Base-by-base conservation (phyloP, 2,797 vertebrate species). In the Sebastes umbrosus region DNA sequence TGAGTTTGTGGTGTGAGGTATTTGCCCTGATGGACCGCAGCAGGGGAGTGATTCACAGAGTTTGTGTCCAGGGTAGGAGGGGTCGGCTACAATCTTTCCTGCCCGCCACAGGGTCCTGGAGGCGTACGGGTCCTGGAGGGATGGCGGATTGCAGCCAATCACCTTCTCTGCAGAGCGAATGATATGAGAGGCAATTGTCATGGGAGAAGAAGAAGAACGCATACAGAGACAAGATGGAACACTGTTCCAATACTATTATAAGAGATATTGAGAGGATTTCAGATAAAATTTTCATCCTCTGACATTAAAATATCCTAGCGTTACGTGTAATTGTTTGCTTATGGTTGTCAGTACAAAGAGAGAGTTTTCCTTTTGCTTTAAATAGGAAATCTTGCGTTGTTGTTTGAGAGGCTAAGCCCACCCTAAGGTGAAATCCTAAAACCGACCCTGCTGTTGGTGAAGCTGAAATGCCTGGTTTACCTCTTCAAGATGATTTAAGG, bases 361-460 rank as follows among this genome's bases (percentile, higher is more conserved):
- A 59, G 31, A 31, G 16, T 60, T 27, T 50, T 50, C 46, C 46
- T 20, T 50, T 0, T 50, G 58, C 27, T 60, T 60, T 31, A 18
- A 16, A 60, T 29, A 31, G 16, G 29, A 60, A 20, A 60, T 6
- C 6, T 63, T 63, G 60, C 5, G 20, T 34, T 63, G 20, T 63
- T 63, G 34, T 39, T 39, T 36, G 1, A 39, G n/a, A 64, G 2
- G 62, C 13, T 64, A 14, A 13, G 31, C 20, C 29, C 10, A 32
- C 31, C 6, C 9, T 32, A 64, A 36, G 32, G 11, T 36, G 31
- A 36, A 34, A 39, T 24, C 63, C 13, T n/a, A 39, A 10, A 39
- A 39, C 34, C 24, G 0, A 0, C 13, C 0, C n/a, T 5, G n/a
- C 20, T 43, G 1, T 16, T 24, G 22, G 6, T 22, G 34, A 65